Evolutionary conservation across 2,113 vertebrate species (phyloP).

Genomic region (Athene noctua): DNA sequence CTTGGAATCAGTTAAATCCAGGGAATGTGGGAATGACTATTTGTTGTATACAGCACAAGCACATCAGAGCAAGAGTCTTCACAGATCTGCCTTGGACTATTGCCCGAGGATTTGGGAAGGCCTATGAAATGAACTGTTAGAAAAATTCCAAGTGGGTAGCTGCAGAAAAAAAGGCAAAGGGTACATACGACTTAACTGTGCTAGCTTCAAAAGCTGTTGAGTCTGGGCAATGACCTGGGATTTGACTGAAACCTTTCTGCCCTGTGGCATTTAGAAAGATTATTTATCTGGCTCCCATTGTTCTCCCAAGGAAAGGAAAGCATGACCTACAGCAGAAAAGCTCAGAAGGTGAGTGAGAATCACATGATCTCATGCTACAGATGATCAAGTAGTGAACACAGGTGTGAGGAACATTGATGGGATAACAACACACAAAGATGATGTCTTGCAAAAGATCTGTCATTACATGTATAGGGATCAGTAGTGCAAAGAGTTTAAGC

Average conservation of each 20-base stretch:
- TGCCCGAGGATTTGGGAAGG: not conserved
- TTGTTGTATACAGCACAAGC: not conserved
- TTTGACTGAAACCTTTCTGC: not conserved
- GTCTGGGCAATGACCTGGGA: not conserved
- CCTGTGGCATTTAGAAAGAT: not conserved
- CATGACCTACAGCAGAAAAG: not conserved
- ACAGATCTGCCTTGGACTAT: not conserved
- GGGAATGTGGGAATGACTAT: not conserved
- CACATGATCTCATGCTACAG: not conserved
- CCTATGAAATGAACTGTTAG: not conserved
- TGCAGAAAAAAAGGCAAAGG: not conserved
- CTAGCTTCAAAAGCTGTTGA: not conserved
- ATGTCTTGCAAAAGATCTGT: not conserved
- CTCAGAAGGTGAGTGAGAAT: not conserved
- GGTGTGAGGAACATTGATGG: not conserved
- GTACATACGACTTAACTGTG: not conserved
- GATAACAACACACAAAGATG: not conserved
- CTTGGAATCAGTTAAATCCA: not conserved
- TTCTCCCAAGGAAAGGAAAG: not conserved
- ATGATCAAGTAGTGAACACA: not conserved
- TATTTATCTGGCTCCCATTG: not conserved
- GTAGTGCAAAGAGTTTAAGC: not conserved
- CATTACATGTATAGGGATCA: not conserved
- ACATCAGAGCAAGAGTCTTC: not conserved
- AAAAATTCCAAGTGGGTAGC: not conserved